Evolutionary conservation across 2,888 invertebrate species (phyloP), one percentile per base, ranked within the genome.

Genomic region (Helicoverpa assulta): DNA sequence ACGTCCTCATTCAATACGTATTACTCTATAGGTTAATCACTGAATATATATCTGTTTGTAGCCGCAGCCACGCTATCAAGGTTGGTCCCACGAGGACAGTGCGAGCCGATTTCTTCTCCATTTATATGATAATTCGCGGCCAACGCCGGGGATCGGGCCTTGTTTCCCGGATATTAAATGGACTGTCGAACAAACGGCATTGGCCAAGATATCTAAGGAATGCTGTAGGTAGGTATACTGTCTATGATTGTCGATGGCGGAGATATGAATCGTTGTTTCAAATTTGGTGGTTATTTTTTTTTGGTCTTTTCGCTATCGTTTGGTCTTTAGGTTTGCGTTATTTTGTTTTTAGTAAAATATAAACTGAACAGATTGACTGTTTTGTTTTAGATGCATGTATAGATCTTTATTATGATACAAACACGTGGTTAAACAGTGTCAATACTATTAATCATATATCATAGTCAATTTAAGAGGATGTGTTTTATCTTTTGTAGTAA

Each of bases 101-200:
- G 61, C 65, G 61, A 66, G 67, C 60, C 82, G 82, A 85, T 88
- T 83, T 80, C 80, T 86, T 85, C 81, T 82, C 89, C 83, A 90
- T 90, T 88, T 90, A 88, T 90, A 90, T 89, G 89, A 85, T 90
- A 90, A 89, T 90, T 82, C 80, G 77, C 60, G 63, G 77, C 67
- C 72, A 73, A 74, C 67, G 68, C 57, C 70, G 29, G 67, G 60
- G 60, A 70, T 67, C 70, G 62, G 61, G 61, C 73, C 76, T 75
- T 78, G 84, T 86, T 80, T 83, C 58, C 73, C 83, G 81, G 83
- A 84, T 88, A 87, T 85, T 86, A 85, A 86, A 81, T 76, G 79
- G 80, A 78, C 82, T 65, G 70, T 50, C 47, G 68, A 77, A 67
- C 61, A 68, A 78, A 75, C 60, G 75, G 72, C 58, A 80, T 82